Evolutionary conservation across 2,113 vertebrate species (phyloP).

Genomic region (Archilochus colubris): DNA sequence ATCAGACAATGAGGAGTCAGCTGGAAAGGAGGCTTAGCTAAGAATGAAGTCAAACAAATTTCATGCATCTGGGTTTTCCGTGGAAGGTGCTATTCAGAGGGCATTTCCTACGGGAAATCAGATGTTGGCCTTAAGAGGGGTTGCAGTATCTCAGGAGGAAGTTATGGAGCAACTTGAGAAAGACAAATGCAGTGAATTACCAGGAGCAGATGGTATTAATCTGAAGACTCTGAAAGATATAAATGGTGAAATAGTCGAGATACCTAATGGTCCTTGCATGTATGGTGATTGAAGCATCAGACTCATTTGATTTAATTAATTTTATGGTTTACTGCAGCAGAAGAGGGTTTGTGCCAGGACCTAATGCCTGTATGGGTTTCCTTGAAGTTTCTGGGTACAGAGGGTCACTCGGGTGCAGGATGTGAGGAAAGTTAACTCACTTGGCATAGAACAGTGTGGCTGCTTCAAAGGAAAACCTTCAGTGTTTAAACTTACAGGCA

Average conservation of each 20-base stretch:
- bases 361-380: neutral
- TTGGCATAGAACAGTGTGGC: neutral
- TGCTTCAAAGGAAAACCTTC: neutral
- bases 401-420: neutral
- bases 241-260: constrained; percentile 25
- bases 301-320: neutral
- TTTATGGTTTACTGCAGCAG: neutral
- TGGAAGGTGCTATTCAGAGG: constrained; percentile 44
- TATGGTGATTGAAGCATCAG: neutral
- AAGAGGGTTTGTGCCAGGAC: neutral
- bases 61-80: neutral
- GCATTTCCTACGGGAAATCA: constrained; percentile 58
- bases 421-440: neutral
- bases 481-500: neutral
- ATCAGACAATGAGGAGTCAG: neutral
- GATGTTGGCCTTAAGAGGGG: neutral
- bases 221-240: constrained; percentile 44
- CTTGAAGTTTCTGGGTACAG: neutral
- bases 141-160: constrained; percentile 35
- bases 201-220: constrained; percentile 65
- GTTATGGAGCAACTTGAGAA: constrained; percentile 36
- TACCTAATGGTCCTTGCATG: neutral
- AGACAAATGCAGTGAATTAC: constrained; percentile 42
- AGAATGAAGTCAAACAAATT: constrained; percentile 34
- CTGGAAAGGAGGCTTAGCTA: neutral